Base-by-base conservation (phyloP, 2,113 vertebrate species). In the Excalfactoria chinensis region DNA sequence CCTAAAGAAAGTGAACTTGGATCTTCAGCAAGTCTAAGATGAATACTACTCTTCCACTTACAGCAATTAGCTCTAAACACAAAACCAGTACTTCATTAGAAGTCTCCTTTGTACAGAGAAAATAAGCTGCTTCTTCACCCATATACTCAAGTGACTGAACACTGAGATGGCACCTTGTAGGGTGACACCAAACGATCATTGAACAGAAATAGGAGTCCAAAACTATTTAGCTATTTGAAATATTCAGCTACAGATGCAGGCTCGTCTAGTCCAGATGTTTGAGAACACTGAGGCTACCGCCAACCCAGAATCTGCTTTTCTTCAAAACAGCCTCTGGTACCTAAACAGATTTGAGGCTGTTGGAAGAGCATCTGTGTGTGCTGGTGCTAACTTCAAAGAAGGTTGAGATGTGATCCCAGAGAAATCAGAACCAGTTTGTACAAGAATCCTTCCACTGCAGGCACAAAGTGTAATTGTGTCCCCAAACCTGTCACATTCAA, bases 21-120 rank as follows among this genome's bases (percentile, higher is more conserved):
- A 67, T 85, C 56, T 83, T 89, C 79, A 88, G 37, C 41, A 58
- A 76, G 44, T 69, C 63, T 78, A 93, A 72, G 55, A 69, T 41
- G 40, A 56, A 20, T 64, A 37, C 69, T 91, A 40, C n/a, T 80
- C 4, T 83, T 86, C 11, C 51, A 26, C 60, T 96, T n/a, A 77
- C 86, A 84, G 66, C 46, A 81, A 73, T 59, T 89, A 20, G 32
- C 53, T 92, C 71, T 78, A 90, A 91, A 68, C 40, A 82, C n/a
- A 85, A 89, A 59, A 84, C 32, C 15, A 84, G 37, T 46, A 69
- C n/a, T 35, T 81, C 43, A 48, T 56, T 48, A 89, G 71, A 94
- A 80, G 37, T 48, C 9, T 84, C 48, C 18, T 8, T 80, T 86
- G 9, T 43, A 86, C 26, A 7, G 5, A 74, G 25, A 88, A 86